These are phyloP conservation scores for Tipula unca DNA, from an alignment of 2,888 invertebrate species.

Conservation along the genomic window DNA sequence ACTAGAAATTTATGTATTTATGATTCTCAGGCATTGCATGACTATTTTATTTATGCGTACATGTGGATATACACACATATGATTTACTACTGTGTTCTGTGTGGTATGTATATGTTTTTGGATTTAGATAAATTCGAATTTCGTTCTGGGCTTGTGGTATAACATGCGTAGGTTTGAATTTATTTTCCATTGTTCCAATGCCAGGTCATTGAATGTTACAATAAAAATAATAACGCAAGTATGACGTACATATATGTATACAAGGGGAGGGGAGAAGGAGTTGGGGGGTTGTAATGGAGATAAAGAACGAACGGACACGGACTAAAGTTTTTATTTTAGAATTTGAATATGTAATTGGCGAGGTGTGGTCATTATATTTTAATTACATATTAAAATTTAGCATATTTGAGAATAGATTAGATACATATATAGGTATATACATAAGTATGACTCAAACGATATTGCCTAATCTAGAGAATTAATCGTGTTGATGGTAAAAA, in stretches of 20 bases:
- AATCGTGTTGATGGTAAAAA: too few relatives aligned
- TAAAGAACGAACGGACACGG: too few relatives aligned
- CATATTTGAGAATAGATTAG: not conserved
- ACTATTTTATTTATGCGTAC: not conserved
- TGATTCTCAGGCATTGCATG: not conserved
- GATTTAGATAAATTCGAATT: not conserved
- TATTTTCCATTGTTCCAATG: not conserved
- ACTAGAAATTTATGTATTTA: not conserved
- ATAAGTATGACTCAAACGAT: too few relatives aligned
- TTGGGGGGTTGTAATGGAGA: too few relatives aligned
- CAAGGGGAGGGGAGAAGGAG: too few relatives aligned
- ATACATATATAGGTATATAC: too few relatives aligned
- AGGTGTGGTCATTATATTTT: not conserved
- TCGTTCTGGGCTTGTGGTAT: not conserved
- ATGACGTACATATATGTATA: not conserved
- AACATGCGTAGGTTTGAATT: not conserved
- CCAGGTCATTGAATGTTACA: not conserved
- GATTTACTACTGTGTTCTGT: too few relatives aligned
- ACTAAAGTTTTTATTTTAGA: not conserved
- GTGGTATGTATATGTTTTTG: not conserved
- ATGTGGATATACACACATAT: not conserved
- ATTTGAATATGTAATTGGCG: not conserved
- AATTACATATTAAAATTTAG: not conserved
- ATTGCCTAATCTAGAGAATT: too few relatives aligned
- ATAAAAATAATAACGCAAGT: not conserved